Percentiles rank a stretch among this genome's conserved stretches.
Conservation (phyloP, 2,888 invertebrate genomes). For the Chydorus sphaericus region DNA sequence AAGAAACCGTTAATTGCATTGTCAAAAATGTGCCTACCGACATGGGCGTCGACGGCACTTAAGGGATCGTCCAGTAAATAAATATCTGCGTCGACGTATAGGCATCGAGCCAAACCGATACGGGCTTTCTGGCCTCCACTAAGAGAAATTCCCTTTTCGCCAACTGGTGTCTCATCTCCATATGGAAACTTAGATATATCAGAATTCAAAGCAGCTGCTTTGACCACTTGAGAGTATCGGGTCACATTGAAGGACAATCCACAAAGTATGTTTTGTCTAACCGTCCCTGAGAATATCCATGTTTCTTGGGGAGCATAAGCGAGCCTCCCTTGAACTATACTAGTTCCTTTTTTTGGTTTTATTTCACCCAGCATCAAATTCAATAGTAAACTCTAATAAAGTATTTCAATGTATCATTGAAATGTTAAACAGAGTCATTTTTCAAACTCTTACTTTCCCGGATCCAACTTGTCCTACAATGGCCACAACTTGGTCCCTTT, state of each 20-base stretch:
- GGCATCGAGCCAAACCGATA: constrained; percentile 45
- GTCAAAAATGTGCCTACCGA: constrained; percentile 33
- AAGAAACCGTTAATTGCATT: constrained; percentile 28
- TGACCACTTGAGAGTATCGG: constrained; percentile 52
- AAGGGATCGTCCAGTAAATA: constrained; percentile 36
- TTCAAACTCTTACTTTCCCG: constrained; percentile 46
- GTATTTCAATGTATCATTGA: background rate
- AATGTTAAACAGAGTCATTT: background rate
- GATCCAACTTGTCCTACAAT: constrained; percentile 78
- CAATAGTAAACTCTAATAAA: constrained; percentile 19
- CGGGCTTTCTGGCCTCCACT: constrained; percentile 79
- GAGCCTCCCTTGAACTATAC: constrained; percentile 29
- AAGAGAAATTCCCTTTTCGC: constrained; percentile 67
- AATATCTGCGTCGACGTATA: constrained; percentile 35
- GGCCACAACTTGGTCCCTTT: constrained; percentile 39
- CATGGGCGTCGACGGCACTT: constrained; percentile 35
- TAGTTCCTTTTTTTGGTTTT: constrained; percentile 26
- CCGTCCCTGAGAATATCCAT: constrained; percentile 20
- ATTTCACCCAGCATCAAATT: constrained; percentile 33
- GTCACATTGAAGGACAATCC: constrained; percentile 26
- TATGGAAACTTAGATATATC: constrained; percentile 64
- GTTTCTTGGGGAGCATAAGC: constrained; percentile 30
- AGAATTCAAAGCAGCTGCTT: constrained; percentile 49
- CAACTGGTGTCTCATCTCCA: constrained; percentile 70
- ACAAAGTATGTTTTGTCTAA: constrained; percentile 21